Evolutionary conservation across 53 echinoderm and acorn worm genomes (phyloP).

Genomic region (Patiria pectinifera): DNA sequence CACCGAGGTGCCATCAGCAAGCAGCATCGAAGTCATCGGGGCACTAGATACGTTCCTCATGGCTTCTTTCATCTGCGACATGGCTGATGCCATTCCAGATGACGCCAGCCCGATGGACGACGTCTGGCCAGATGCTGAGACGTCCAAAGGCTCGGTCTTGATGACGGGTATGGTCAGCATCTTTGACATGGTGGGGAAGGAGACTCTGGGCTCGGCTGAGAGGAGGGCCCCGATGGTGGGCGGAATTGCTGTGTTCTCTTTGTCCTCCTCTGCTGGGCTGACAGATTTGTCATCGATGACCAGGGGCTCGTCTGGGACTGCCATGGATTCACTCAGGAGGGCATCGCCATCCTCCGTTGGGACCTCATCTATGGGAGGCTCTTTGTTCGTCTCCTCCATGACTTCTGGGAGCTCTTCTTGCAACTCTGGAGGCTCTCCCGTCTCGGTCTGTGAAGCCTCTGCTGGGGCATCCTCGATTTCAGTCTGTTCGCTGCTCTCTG

Average conservation of each 20-base stretch:
- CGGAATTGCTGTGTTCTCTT: conserved; percentile 51
- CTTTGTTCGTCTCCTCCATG: conserved; percentile 19
- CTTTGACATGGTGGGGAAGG: conserved; percentile 19
- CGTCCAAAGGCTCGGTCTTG: conserved; percentile 26
- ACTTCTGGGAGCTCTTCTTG: not conserved
- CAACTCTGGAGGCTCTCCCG: not conserved
- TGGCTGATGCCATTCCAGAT: conserved; percentile 17
- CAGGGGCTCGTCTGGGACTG: conserved; percentile 51
- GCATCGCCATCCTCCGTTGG: conserved; percentile 17
- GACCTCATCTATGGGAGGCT: not conserved
- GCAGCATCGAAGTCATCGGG: conserved; percentile 48
- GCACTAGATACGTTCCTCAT: conserved; percentile 26
- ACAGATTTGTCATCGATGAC: conserved; percentile 55
- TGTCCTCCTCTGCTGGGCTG: conserved; percentile 32
- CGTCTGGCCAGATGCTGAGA: not conserved
- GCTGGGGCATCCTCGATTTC: conserved; percentile 7
- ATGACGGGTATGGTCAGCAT: conserved; percentile 38
- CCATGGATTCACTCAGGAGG: conserved; percentile 39
- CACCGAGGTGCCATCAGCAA: conserved; percentile 13
- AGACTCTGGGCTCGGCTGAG: conserved; percentile 46
- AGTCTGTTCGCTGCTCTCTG: conserved; percentile 21
- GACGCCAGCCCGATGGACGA: not conserved
- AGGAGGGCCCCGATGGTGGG: conserved; percentile 51
- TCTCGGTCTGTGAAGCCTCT: not conserved
- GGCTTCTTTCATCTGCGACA: conserved; percentile 57